A percentile compares a stretch with the other conserved stretches of the same genome.
Conservation (phyloP, 2,888 invertebrate genomes). For the Sarcophaga subvicina region DNA sequence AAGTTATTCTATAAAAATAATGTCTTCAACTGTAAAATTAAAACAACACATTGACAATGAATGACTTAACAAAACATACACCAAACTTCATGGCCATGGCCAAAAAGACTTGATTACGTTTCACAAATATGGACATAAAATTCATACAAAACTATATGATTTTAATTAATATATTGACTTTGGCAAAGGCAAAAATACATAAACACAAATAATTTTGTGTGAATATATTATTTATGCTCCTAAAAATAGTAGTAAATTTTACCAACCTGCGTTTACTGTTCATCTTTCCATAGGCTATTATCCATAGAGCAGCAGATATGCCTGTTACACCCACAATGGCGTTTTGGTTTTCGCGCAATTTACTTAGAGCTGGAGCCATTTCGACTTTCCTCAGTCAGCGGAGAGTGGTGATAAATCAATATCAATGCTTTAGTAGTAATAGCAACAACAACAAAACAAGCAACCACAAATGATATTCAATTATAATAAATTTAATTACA, state of each 20-base stretch:
- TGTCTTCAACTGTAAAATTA: slow-evolving; percentile 13
- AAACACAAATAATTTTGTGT: neutral
- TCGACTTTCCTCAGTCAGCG: slow-evolving; percentile 1
- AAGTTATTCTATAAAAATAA: slow-evolving; percentile 6
- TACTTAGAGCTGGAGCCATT: slow-evolving; percentile 91
- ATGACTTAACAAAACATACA: slow-evolving; percentile 33
- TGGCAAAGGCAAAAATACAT: neutral
- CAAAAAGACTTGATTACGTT: neutral
- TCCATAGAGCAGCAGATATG: slow-evolving; percentile 85
- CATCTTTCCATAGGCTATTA: slow-evolving; percentile 83
- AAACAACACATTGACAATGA: slow-evolving; percentile 8
- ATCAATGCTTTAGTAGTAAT: slow-evolving; percentile 8
- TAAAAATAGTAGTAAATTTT: neutral
- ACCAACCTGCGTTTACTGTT: slow-evolving; percentile 82
- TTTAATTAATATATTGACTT: neutral
- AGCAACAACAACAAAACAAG: slow-evolving; percentile 4
- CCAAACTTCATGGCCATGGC: slow-evolving; percentile 21
- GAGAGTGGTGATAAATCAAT: slow-evolving; percentile 56
- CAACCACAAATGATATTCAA: slow-evolving; percentile 35
- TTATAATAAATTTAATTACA: slow-evolving; percentile 44
- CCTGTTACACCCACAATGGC: slow-evolving; percentile 86
- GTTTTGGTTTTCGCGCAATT: slow-evolving; percentile 85
- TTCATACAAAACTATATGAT: neutral
- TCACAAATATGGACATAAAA: neutral
- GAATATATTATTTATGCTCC: slow-evolving; percentile 1